These are phyloP conservation scores for Okapia johnstoni DNA, from an alignment of 2,113 vertebrate species.

Conservation along the genomic window DNA sequence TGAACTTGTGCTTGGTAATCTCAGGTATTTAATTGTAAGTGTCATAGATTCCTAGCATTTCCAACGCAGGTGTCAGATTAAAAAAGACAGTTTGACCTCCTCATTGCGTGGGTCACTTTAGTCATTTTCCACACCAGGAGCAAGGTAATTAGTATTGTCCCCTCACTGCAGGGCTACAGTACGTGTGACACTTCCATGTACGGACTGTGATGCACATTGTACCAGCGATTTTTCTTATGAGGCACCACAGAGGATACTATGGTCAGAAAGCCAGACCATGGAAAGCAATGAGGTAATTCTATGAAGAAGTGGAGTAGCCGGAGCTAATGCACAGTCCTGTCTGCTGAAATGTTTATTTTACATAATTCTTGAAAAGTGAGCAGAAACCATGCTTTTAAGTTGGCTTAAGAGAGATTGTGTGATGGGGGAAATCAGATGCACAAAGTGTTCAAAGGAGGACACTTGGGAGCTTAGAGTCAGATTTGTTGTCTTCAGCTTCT, in stretches of 20 bases:
- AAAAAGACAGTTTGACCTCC: constrained; percentile 27
- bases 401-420: not conserved
- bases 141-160: constrained; percentile 15
- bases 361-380: not conserved
- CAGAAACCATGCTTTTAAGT: not conserved
- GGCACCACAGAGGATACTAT: not conserved
- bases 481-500: not conserved
- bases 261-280: rapidly evolving
- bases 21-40: constrained; percentile 33
- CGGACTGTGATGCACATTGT: rapidly evolving
- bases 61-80: not conserved
- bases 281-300: not conserved
- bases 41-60: constrained; percentile 42
- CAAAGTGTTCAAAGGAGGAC: not conserved
- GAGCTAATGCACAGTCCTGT: not conserved
- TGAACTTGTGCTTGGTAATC: constrained; percentile 50
- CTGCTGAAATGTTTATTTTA: not conserved
- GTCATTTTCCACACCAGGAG: not conserved
- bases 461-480: not conserved
- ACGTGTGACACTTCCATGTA: not conserved
- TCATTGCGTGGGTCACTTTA: not conserved
- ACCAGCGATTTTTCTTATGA: not conserved
- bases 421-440: not conserved
- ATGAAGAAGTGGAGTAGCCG: not conserved
- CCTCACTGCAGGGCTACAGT: not conserved